A percentile compares a stretch with the other conserved stretches of the same genome.
Evolutionary conservation across 1,140 invertebrate genomes (phyloP).

Genomic region (Brachionus rotundiformis): DNA sequence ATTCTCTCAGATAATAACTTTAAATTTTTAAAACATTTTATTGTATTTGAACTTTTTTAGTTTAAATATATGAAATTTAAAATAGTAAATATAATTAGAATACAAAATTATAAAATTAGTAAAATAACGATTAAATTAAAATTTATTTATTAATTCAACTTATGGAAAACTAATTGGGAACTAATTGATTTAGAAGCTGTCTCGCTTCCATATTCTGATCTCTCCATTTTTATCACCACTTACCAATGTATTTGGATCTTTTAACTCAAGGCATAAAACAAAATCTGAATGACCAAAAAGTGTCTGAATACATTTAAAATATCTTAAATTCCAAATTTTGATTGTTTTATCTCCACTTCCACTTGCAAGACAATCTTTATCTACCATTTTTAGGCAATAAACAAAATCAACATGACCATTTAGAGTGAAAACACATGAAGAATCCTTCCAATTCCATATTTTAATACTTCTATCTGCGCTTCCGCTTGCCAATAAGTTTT

Average conservation of each 20-base stretch:
- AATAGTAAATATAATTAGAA: no score
- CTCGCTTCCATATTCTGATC: neutral
- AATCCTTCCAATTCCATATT: neutral
- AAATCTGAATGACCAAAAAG: neutral
- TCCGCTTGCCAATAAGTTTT: neutral
- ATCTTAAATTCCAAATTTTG: constrained; percentile 3
- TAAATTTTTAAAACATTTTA: no score
- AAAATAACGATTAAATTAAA: no score
- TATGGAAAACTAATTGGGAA: no score
- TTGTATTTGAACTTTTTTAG: no score
- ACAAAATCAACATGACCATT: neutral
- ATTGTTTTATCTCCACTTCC: neutral
- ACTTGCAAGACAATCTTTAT: neutral
- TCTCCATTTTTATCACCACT: neutral
- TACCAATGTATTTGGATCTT: neutral
- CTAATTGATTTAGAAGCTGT: neutral
- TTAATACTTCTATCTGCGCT: neutral
- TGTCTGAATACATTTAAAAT: neutral
- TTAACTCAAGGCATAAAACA: neutral
- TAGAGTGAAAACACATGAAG: neutral
- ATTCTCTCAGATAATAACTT: no score
- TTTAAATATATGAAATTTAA: no score
- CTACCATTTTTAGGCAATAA: neutral
- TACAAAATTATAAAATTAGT: no score
- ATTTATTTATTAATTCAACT: no score